Evolutionary conservation across 1,140 invertebrate species (phyloP), one percentile per base, ranked within the genome.

Genomic region (Amyelois transitella): DNA sequence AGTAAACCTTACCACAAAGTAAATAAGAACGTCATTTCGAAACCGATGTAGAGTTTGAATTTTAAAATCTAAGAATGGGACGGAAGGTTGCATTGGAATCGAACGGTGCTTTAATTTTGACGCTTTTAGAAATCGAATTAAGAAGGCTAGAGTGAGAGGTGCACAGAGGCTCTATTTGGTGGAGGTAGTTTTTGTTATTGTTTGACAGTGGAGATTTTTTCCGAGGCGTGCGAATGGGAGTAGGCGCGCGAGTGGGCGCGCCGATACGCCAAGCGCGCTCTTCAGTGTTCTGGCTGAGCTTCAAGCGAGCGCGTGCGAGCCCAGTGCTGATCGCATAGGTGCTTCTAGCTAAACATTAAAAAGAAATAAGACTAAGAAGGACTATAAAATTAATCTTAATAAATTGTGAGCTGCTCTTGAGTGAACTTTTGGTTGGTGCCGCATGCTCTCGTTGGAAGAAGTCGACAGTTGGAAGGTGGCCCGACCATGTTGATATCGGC

Each of bases 91-190:
- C 69, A 78, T 75, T 78, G 77, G 77, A 83, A 88, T 85, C 76
- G 75, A 81, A 64, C 72, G 74, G 64, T 56, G 75, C 67, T 63
- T 77, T 88, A 83, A 81, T 83, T 88, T 88, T 80, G 76, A 88
- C 82, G 81, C 82, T 82, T 81, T 82, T 78, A 75, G 72, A 88
- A 88, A 88, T 88, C 82, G 77, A 86, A 88, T 88, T 88, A 88
- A 79, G 69, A 81, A 68, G 62, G 85, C 80, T 88, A 88, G 85
- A 86, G 82, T 72, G 85, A 88, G 85, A 88, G 82, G 81, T 75
- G 64, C 64, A 67, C 61, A 65, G 69, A 82, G 75, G 78, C 68
- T 81, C 72, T 68, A 81, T 69, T 72, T 63, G 57, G 75, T 67
- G 75, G 77, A 79, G 80, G 81, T 66, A 81, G 76, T 87, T 87